Conservation (phyloP, 2,113 vertebrate genomes). For the Dolichallabes microphthalmus region DNA sequence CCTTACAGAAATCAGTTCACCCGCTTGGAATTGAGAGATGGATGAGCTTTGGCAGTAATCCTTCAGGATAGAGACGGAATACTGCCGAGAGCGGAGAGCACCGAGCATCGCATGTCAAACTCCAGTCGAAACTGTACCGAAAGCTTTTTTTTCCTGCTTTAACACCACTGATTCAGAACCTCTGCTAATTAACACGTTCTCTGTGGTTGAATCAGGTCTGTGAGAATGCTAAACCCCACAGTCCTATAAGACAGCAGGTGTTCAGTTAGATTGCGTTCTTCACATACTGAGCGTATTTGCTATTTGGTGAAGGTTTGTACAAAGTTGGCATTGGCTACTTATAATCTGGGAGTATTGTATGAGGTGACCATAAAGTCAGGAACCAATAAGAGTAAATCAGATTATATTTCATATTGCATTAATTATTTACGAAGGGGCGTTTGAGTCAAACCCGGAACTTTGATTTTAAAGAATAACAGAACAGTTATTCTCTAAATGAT, state of each 20-base stretch:
- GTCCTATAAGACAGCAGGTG: background rate
- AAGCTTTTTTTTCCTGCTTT: background rate
- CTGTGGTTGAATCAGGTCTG: background rate
- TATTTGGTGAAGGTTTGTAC: background rate
- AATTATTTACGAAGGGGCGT: too few relatives aligned
- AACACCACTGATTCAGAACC: background rate
- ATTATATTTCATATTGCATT: too few relatives aligned
- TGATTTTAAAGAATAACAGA: too few relatives aligned
- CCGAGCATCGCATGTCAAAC: background rate
- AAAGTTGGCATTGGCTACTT: background rate
- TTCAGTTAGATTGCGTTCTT: background rate
- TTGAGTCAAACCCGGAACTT: too few relatives aligned
- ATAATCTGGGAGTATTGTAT: background rate
- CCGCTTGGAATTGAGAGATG: constrained; percentile 32
- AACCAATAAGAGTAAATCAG: background rate
- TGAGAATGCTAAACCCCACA: background rate
- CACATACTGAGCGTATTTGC: too few relatives aligned
- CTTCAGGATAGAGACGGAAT: constrained; percentile 9
- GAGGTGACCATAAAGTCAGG: too few relatives aligned
- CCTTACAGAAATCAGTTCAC: constrained; percentile 30
- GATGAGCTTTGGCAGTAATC: constrained; percentile 22
- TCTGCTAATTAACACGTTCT: background rate
- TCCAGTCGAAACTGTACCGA: background rate
- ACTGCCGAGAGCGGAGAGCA: background rate
- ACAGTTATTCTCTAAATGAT: too few relatives aligned